Base-by-base conservation (phyloP, 2,113 vertebrate genomes). In the Pseudorhombus dupliciocellatus region DNA sequence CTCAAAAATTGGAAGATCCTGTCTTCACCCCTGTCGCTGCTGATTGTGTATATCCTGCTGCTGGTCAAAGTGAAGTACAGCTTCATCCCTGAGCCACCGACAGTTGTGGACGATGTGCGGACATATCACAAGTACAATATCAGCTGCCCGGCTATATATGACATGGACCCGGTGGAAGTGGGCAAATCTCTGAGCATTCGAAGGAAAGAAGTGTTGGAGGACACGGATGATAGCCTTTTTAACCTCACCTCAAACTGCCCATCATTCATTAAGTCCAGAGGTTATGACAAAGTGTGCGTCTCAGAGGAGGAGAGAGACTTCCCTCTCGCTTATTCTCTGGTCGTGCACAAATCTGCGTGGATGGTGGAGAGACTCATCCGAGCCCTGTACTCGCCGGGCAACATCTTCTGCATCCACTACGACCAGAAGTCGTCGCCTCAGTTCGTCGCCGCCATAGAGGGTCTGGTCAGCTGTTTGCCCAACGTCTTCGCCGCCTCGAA, bases 91-190 rank as follows among this genome's bases (percentile, higher is more conserved):
- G 91, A 94, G 21, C 80, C 80, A 6, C 73, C 88, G 15, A 0
- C 2, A 0, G 84, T 77, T 50, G 87, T 82, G 0, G 74, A 88
- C 30, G 92, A 75, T 54, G 82, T 86, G 53, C 92, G 88, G 14
- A 87, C 91, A 0, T 24, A 60, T 42, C 51, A 73, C n/a, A 85
- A 70, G 14, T 87, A 94, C 73, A 82, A 90, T 18, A 90, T 98
- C 60, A 94, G 95, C 87, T 99, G 97, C 79, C 90, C 90, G 0
- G 93, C 85, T 18, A 79, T 99, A 81, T 97, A 96, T 22, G 85
- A 98, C 22, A 91, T 95, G 79, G 96, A 97, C 73, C 96, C 97
- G 2, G 70, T 62, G 77, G 97, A 98, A 85, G 93, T 97, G 73
- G 96, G 95, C 16, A 98, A 95, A 84, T 93, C 94, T 10, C 92